Percentiles rank a stretch among this genome's conserved stretches.
Conservation (phyloP, 2,797 vertebrate genomes). For the Choloepus didactylus region DNA sequence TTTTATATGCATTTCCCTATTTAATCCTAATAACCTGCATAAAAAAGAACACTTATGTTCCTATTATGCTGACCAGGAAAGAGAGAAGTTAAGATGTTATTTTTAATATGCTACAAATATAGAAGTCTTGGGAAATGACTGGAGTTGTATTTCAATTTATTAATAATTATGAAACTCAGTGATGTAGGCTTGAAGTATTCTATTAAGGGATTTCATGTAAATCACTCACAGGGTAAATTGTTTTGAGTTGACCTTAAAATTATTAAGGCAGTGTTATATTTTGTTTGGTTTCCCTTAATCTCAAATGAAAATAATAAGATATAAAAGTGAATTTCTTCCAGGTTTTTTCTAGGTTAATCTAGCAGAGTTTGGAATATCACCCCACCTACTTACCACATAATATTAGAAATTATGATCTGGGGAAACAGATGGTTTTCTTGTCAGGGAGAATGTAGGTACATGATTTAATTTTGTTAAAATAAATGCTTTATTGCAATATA, state of each 20-base stretch:
- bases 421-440: background rate
- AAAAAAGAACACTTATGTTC: constrained; percentile 28
- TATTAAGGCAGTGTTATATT: background rate
- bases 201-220: constrained; percentile 1
- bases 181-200: constrained; percentile 22
- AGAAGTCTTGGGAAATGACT: constrained; percentile 50
- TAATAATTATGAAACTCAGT: constrained; percentile 61
- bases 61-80: background rate
- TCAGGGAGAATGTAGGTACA: constrained; percentile 2
- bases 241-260: constrained; percentile 45
- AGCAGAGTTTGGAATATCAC: background rate
- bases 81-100: constrained; percentile 51
- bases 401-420: background rate
- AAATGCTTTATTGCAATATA: constrained; percentile 17
- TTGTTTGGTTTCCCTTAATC: background rate
- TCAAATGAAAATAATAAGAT: constrained; percentile 46
- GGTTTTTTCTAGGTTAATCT: background rate
- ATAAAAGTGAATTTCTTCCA: background rate
- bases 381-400: background rate
- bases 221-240: background rate
- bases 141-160: constrained; percentile 49
- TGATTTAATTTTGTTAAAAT: background rate
- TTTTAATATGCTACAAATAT: constrained; percentile 56
- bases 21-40: background rate
- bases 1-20: constrained; percentile 13